A percentile compares a stretch with the other conserved stretches of the same genome.
Evolutionary conservation across 2,113 vertebrate species (phyloP).

Genomic region (Callocephalon fimbriatum): DNA sequence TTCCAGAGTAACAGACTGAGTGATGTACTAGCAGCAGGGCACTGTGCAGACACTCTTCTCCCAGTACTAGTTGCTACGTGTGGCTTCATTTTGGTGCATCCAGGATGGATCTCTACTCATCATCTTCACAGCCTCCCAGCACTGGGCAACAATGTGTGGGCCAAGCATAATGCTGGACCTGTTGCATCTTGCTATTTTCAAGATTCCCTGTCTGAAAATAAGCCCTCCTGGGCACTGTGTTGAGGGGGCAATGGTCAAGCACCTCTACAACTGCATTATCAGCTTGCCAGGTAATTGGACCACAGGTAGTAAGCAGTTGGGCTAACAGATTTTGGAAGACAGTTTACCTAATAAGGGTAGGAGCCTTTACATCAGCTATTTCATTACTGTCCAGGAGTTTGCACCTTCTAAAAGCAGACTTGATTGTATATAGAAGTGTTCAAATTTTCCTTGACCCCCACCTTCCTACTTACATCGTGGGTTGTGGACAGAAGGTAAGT

Average conservation of each 20-base stretch:
- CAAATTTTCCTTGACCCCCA: not conserved
- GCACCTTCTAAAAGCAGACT: not conserved
- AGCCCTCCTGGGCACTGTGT: not conserved
- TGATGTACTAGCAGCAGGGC: not conserved
- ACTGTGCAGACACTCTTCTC: too few species aligned
- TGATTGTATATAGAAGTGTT: not conserved
- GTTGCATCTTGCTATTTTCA: not conserved
- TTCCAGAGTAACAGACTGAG: not conserved
- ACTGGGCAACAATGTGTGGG: not conserved
- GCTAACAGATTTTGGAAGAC: not conserved
- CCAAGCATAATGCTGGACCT: not conserved
- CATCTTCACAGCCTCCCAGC: not conserved
- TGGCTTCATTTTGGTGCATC: not conserved
- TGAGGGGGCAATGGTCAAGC: not conserved
- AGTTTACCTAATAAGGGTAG: not conserved
- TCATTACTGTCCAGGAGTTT: not conserved
- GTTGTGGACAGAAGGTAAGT: not conserved
- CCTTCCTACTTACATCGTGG: rapidly evolving
- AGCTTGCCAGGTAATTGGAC: not conserved
- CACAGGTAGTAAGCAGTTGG: not conserved
- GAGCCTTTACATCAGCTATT: not conserved
- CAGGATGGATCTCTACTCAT: not conserved
- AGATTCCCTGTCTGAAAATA: not conserved
- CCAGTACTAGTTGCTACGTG: not conserved
- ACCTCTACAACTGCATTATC: not conserved